Evolutionary conservation across 2,888 invertebrate genomes (phyloP), one percentile per base, ranked within the genome.

Genomic region (Graphium colonna): DNA sequence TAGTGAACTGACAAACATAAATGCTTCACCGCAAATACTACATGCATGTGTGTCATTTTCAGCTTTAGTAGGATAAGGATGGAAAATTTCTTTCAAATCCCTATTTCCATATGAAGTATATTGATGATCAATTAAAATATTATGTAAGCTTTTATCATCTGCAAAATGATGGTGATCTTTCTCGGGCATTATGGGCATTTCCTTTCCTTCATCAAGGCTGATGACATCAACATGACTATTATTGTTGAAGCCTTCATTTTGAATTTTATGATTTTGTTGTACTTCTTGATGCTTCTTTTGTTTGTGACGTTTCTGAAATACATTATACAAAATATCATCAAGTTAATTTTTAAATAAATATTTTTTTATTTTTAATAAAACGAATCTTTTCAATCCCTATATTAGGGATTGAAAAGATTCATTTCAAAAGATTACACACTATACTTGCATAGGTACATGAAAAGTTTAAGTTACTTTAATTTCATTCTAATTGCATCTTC

Each of bases 301-400:
- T 64, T 80, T 85, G 60, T 89, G 88, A 31, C 76, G 48, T 75
- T 81, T 87, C 88, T 89, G 81, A 33, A 85, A 85, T 33, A 53
- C n/a, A n/a, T n/a, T n/a, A n/a, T n/a, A n/a, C n/a, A n/a, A n/a
- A n/a, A n/a, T n/a, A n/a, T n/a, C n/a, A n/a, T n/a, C n/a, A n/a
- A n/a, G n/a, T n/a, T n/a, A n/a, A n/a, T n/a, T n/a, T n/a, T n/a
- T n/a, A n/a, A n/a, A n/a, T n/a, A n/a, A n/a, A n/a, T n/a, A n/a
- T n/a, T n/a, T n/a, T n/a, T n/a, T n/a, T n/a, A n/a, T n/a, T n/a
- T n/a, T n/a, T n/a, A n/a, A n/a, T n/a, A n/a, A n/a, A n/a, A n/a
- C n/a, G n/a, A n/a, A n/a, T n/a, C n/a, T n/a, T n/a, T n/a, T n/a
- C n/a, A n/a, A n/a, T n/a, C n/a, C n/a, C n/a, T n/a, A n/a, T n/a